Conservation (phyloP, 2,888 invertebrate genomes). For the Dione vanillae region DNA sequence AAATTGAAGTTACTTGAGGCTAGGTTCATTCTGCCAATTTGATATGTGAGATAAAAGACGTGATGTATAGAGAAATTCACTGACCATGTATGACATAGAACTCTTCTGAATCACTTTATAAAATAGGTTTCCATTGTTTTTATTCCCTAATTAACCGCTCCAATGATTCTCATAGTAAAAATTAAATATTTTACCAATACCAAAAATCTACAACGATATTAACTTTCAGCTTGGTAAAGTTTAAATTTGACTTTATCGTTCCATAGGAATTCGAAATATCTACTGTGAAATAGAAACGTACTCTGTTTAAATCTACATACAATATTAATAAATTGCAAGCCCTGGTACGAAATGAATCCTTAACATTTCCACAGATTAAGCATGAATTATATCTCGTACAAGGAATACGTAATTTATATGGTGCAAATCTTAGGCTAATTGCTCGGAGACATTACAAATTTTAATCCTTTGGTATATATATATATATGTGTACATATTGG, state of each 20-base stretch:
- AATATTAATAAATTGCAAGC: slow-evolving; percentile 25
- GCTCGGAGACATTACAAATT: slow-evolving; percentile 17
- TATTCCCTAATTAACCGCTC: background rate
- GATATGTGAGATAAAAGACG: no score
- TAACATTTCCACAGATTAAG: slow-evolving; percentile 21
- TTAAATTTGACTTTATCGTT: background rate
- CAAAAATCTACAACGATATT: background rate
- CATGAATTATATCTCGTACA: slow-evolving; percentile 21
- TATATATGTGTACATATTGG: no score
- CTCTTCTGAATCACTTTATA: no score
- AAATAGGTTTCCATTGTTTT: background rate
- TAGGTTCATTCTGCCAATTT: no score
- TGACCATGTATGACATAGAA: no score
- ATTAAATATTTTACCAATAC: background rate
- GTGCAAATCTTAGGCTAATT: slow-evolving; percentile 4
- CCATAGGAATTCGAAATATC: background rate
- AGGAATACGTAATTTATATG: slow-evolving; percentile 16
- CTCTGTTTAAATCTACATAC: slow-evolving; percentile 9
- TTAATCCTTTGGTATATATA: background rate
- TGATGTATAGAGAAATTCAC: no score
- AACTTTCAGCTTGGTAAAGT: background rate
- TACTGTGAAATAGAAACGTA: background rate
- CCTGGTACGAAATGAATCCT: slow-evolving; percentile 13
- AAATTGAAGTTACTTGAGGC: no score
- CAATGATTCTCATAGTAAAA: no score